These are phyloP conservation scores for Anthophora plumipes DNA, from an alignment of 2,888 invertebrate species.

Conservation along the genomic window DNA sequence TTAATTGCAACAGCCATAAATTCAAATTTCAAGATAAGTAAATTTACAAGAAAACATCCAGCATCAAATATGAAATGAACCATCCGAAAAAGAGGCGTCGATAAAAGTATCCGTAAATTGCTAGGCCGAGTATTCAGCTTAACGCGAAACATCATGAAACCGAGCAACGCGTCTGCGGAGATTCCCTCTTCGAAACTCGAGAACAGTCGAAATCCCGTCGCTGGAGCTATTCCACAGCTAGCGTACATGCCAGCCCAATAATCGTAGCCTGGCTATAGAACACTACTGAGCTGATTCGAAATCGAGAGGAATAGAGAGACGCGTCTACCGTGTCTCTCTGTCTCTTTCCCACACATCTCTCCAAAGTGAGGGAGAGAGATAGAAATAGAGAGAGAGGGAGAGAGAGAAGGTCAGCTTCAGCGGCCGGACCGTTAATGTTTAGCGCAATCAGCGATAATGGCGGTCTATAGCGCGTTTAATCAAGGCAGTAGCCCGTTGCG, in stretches of 20 bases:
- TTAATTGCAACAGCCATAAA: too few species aligned
- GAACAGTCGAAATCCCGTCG: slow-evolving; percentile 56
- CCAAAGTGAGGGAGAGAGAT: slow-evolving; percentile 21
- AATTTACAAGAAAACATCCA: too few species aligned
- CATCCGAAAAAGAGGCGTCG: background rate
- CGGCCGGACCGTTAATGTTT: slow-evolving; percentile 84
- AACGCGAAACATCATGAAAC: slow-evolving; percentile 1
- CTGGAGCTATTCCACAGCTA: slow-evolving; percentile 45
- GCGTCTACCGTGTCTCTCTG: background rate
- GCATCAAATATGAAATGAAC: background rate
- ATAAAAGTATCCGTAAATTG: background rate
- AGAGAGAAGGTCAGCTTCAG: slow-evolving; percentile 66
- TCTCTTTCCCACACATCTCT: background rate
- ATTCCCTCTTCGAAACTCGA: slow-evolving; percentile 33
- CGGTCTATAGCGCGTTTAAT: slow-evolving; percentile 85
- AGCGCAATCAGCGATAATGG: slow-evolving; percentile 85
- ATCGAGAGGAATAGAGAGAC: slow-evolving; percentile 59
- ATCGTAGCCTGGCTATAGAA: slow-evolving; percentile 60
- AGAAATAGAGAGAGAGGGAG: slow-evolving; percentile 30
- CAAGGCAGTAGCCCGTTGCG: slow-evolving; percentile 85
- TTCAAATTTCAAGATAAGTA: too few species aligned
- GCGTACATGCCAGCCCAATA: slow-evolving; percentile 61
- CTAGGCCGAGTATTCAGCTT: background rate
- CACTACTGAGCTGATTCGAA: slow-evolving; percentile 54
- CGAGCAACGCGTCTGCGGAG: slow-evolving; percentile 21